Conservation (phyloP, 2,888 invertebrate genomes). For the Selenia dentaria region DNA sequence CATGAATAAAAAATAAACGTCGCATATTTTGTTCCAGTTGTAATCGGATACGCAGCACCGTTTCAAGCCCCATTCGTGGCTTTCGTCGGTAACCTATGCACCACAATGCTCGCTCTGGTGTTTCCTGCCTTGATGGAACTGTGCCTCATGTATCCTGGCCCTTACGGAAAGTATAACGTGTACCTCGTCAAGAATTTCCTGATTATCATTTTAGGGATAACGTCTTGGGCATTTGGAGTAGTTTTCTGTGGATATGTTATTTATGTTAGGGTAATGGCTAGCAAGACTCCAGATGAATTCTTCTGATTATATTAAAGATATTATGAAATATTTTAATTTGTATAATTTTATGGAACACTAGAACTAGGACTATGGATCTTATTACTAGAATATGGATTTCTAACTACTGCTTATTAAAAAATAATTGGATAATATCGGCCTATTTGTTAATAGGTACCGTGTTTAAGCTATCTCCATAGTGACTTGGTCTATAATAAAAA, state of each 20-base stretch:
- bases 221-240: constrained; percentile 44
- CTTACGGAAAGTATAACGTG: constrained; percentile 47
- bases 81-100: constrained; percentile 63
- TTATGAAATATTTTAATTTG: not conserved
- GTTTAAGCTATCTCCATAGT: no score
- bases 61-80: constrained; percentile 65
- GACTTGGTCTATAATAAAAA: no score
- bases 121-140: constrained; percentile 67
- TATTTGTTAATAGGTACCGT: no score
- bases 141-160: constrained; percentile 53
- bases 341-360: no score
- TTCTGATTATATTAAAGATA: not conserved
- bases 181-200: constrained; percentile 49
- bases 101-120: constrained; percentile 53
- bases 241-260: constrained; percentile 49
- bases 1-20: no score
- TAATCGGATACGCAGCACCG: constrained; percentile 51
- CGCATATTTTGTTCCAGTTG: constrained; percentile 49
- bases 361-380: no score
- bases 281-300: constrained; percentile 35
- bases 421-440: no score
- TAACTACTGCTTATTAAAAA: no score
- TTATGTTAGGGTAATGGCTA: constrained; percentile 45
- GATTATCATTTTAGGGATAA: constrained; percentile 46
- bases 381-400: no score